Evolutionary conservation across 2,797 vertebrate genomes (phyloP).

Genomic region (Rhinichthys osculus): DNA sequence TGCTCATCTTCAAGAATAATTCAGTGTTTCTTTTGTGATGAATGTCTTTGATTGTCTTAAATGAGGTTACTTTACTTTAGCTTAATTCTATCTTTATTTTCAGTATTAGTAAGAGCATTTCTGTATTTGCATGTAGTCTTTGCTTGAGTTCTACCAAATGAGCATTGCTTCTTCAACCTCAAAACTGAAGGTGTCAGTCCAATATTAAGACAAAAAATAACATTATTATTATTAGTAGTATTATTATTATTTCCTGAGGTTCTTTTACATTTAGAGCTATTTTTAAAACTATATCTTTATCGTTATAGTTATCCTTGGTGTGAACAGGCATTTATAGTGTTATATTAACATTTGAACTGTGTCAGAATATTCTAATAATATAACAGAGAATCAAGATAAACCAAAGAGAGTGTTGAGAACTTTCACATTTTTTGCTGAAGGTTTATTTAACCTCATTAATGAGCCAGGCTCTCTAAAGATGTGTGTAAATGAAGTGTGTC

Average conservation of each 20-base stretch:
- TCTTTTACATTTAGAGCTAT: background rate
- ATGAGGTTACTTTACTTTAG: constrained; percentile 11
- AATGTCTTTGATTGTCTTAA: background rate
- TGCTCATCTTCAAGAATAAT: constrained; percentile 1
- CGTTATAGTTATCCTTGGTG: background rate
- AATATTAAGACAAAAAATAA: background rate
- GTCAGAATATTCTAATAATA: background rate
- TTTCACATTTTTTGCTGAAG: background rate
- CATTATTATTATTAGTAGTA: background rate
- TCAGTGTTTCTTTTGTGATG: background rate
- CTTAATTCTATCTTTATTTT: background rate
- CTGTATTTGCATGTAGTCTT: background rate
- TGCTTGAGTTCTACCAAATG: background rate
- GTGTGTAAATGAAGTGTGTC: background rate
- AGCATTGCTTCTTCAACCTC: background rate
- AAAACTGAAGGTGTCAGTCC: background rate
- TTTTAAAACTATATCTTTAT: background rate
- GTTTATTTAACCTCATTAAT: background rate
- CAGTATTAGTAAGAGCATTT: background rate
- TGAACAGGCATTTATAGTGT: background rate
- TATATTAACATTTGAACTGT: background rate
- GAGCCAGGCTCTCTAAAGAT: background rate
- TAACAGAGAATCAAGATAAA: background rate
- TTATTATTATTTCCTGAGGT: too few species aligned
- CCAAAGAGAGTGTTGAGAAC: constrained; percentile 5